Conservation (phyloP, 2,888 invertebrate species). For the Epistrophe grossulariae region DNA sequence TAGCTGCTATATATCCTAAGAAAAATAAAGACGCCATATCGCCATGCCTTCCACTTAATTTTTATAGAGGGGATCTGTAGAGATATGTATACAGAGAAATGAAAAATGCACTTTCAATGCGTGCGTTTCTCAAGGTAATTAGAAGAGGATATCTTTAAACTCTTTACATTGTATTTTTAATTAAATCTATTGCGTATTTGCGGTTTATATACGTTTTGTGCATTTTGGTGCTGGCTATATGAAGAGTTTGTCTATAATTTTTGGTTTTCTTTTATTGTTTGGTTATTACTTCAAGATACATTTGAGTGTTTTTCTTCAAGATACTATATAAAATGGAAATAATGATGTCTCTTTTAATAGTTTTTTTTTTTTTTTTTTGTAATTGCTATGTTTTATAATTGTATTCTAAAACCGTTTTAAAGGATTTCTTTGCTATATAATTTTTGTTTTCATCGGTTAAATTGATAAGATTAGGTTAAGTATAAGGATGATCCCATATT, state of each 20-base stretch:
- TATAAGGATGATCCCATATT: too few relatives aligned
- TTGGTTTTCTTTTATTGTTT: not conserved
- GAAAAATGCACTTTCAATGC: conserved; percentile 24
- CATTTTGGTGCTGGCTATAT: not conserved
- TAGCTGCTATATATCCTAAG: not conserved
- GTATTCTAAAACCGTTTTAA: not conserved
- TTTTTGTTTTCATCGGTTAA: too few relatives aligned
- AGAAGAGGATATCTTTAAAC: conserved; percentile 22
- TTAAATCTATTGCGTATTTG: conserved; percentile 28
- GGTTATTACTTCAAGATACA: not conserved
- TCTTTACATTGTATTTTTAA: conserved; percentile 2
- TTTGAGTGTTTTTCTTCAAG: not conserved
- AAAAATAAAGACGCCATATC: conserved; percentile 33
- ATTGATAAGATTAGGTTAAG: too few relatives aligned
- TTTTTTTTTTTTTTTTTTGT: not conserved
- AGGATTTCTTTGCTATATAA: too few relatives aligned
- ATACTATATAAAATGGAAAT: not conserved
- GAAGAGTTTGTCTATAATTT: not conserved
- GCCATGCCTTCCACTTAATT: conserved; percentile 27
- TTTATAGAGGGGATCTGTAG: not conserved
- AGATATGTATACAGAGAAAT: not conserved
- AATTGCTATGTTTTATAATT: not conserved
- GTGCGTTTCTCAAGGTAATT: conserved; percentile 36
- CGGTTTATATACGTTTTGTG: not conserved
- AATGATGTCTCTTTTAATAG: not conserved